Base-by-base conservation (phyloP, 2,113 vertebrate genomes). In the Tragelaphus buxtoni region DNA sequence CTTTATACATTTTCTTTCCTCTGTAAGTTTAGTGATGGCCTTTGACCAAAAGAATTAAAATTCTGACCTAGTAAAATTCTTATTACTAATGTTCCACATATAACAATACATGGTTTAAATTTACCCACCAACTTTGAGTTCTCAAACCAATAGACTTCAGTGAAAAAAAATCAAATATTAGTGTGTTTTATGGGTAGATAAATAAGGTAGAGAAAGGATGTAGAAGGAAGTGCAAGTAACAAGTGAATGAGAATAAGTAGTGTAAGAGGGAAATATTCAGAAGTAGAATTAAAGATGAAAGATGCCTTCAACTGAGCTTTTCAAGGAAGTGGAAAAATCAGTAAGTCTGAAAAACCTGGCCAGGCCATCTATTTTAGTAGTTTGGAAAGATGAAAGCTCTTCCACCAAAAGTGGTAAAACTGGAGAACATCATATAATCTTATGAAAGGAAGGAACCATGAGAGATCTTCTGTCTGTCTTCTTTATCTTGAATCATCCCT, bases 21-120 rank as follows among this genome's bases (percentile, higher is more conserved):
- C 18, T 76, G 0, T 61, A 86, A 65, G 61, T 76, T 16, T 94
- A 96, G 11, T 7, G 56, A 72, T 94, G 65, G 45, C 42, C 45
- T 95, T 88, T 96, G 69, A 39, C 63, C 82, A 83, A 98, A 97
- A 92, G 61, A 63, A 74, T 47, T 96, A 51, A 58, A 80, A 94
- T 90, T 91, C 58, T 91, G 63, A 94, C 77, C 51, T 74, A 58
- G 61, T 61, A 82, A 60, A 92, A 92, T 97, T 88, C 11, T 51
- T 82, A n/a, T 76, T 89, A 92, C 89, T 94, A 20, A 60, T 83
- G 94, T 85, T 86, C 81, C 32, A 49, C 17, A 17, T 51, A 32
- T 85, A 9, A 91, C 4, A 32, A 49, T 9, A 3, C 77, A 42
- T 56, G 80, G 56, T 91, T 91, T 35, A 24, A 87, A 82, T 88